phyloP scores from a whole-genome alignment of 1,140 invertebrate species.

The Papilio glaucus region DNA sequence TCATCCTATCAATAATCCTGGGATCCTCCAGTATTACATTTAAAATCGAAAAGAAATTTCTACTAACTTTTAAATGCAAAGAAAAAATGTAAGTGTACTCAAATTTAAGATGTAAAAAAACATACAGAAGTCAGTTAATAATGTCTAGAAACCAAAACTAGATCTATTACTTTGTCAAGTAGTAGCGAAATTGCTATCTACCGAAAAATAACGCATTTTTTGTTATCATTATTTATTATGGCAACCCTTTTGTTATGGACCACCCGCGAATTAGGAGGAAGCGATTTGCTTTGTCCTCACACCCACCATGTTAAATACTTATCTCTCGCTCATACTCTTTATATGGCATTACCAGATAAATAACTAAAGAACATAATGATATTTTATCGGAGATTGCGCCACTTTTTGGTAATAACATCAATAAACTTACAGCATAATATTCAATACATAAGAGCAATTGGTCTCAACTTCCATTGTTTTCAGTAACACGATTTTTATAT shows the following conservation, averaged over 20 bases:
- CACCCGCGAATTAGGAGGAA: background rate
- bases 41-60: too few relatives aligned
- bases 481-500: slow-evolving; percentile 7
- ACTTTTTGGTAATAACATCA: background rate
- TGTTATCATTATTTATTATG: background rate
- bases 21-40: too few relatives aligned
- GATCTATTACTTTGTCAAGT: background rate
- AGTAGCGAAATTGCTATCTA: background rate
- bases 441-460: background rate
- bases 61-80: too few relatives aligned
- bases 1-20: too few relatives aligned
- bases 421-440: background rate
- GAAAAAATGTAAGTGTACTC: too few relatives aligned
- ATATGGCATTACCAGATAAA: background rate
- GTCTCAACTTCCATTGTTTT: background rate
- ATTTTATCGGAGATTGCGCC: background rate
- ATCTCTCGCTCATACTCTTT: background rate
- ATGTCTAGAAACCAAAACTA: background rate
- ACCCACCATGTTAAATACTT: background rate
- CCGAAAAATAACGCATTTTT: background rate
- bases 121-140: background rate
- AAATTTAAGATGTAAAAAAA: too few relatives aligned
- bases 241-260: background rate
- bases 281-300: background rate
- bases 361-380: background rate